Percentiles rank a stretch among this genome's conserved stretches.
phyloP scores from a whole-genome alignment of 2,888 invertebrate species.

The Lycaena phlaeas region DNA sequence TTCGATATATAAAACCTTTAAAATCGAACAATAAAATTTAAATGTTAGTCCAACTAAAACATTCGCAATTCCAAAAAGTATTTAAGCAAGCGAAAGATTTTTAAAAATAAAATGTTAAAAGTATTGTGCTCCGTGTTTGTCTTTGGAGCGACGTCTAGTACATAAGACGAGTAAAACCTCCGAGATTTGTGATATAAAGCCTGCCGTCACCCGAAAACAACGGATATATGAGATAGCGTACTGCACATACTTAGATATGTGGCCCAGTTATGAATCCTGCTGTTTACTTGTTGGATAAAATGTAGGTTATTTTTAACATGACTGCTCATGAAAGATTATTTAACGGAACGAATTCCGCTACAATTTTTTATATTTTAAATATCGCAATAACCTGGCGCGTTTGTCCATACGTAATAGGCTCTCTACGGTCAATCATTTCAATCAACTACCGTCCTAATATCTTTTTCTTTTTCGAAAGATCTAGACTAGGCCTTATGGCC shows the following conservation, averaged over 20 bases:
- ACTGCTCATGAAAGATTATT: too few species aligned
- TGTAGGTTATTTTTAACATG: background rate
- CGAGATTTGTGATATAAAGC: slow-evolving; percentile 46
- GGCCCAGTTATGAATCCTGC: background rate
- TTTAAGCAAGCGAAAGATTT: background rate
- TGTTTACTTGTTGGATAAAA: background rate
- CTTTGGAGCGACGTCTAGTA: slow-evolving; percentile 17
- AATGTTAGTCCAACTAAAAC: too few species aligned
- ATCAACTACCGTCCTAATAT: too few species aligned
- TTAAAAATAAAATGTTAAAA: background rate
- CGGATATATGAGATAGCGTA: slow-evolving; percentile 10
- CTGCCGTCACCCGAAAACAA: slow-evolving; percentile 28
- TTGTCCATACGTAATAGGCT: too few species aligned
- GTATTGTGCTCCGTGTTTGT: slow-evolving; percentile 6
- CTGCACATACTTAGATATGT: background rate
- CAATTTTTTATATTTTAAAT: too few species aligned
- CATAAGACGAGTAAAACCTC: slow-evolving; percentile 37
- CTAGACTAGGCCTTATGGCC: too few species aligned
- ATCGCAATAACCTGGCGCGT: too few species aligned
- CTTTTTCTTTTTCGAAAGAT: too few species aligned
- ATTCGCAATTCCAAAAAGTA: background rate
- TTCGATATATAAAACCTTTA: too few species aligned
- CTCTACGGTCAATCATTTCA: too few species aligned
- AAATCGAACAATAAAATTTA: too few species aligned
- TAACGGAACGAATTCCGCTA: too few species aligned